phyloP scores from a whole-genome alignment of 2,113 vertebrate species.

The Tonatia bakeri region DNA sequence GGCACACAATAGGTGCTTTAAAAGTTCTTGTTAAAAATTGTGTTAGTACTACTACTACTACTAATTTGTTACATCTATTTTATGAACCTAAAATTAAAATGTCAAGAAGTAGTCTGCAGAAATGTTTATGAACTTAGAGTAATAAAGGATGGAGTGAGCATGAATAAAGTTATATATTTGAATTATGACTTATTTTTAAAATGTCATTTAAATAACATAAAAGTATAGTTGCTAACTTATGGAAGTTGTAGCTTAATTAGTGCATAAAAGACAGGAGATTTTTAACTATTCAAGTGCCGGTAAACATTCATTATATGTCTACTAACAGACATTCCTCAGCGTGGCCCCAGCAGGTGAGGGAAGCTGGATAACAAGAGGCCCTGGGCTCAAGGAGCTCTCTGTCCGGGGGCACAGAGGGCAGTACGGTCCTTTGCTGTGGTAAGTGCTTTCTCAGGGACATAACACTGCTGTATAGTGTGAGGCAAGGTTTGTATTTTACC shows the following conservation, averaged over 20 bases:
- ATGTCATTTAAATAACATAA: constrained; percentile 16
- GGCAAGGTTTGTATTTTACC: neutral
- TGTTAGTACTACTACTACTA: neutral
- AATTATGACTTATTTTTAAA: constrained; percentile 42
- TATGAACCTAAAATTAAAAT: neutral
- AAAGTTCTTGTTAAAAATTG: neutral
- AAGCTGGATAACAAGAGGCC: neutral
- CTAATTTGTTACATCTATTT: neutral
- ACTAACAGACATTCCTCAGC: neutral
- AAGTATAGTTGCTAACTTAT: neutral
- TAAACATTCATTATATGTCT: neutral
- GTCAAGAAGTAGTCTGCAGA: neutral
- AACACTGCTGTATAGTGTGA: neutral
- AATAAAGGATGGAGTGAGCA: neutral
- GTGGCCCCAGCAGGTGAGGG: neutral
- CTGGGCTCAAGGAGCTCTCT: neutral
- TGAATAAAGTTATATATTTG: constrained; percentile 5
- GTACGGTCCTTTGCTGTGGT: neutral
- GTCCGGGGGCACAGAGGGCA: neutral
- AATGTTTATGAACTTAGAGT: neutral
- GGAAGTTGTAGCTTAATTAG: neutral
- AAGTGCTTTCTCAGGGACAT: neutral
- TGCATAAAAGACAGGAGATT: neutral
- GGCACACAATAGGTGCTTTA: neutral
- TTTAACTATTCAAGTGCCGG: neutral